These are phyloP conservation scores for Perodicticus potto DNA, from an alignment of 2,797 vertebrate genomes.

Conservation along the genomic window DNA sequence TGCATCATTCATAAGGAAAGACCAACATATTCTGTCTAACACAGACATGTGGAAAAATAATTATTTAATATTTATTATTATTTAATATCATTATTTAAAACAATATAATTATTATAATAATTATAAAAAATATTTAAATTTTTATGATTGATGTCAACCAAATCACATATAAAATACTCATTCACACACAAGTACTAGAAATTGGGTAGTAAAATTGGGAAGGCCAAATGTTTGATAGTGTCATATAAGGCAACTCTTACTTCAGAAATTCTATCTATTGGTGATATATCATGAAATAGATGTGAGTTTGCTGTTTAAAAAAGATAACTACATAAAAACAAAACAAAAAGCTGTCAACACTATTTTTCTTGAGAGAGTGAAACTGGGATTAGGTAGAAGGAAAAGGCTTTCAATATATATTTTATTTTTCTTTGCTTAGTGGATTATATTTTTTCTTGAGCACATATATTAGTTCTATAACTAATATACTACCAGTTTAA, in stretches of 20 bases:
- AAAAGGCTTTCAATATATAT: neutral
- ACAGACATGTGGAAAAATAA: neutral
- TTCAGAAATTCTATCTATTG: slow-evolving; percentile 8
- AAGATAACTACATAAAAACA: neutral
- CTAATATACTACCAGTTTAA: neutral
- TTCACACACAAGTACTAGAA: neutral
- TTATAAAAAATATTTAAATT: neutral
- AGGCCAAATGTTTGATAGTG: neutral
- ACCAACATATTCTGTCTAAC: neutral
- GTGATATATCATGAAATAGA: neutral
- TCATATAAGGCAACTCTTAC: neutral
- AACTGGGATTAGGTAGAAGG: neutral
- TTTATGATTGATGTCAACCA: slow-evolving; percentile 12
- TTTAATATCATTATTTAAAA: no score
- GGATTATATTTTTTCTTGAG: neutral
- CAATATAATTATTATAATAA: no score
- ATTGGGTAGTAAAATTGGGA: neutral
- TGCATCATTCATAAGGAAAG: neutral
- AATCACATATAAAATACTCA: slow-evolving; percentile 2
- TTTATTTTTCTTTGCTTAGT: neutral
- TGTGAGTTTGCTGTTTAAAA: neutral
- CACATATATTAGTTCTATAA: neutral
- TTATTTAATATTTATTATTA: no score
- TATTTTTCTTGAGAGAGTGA: neutral
- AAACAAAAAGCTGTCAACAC: neutral